phyloP scores from a whole-genome alignment of 2,888 invertebrate species.

The Digitonthophagus gazella region DNA sequence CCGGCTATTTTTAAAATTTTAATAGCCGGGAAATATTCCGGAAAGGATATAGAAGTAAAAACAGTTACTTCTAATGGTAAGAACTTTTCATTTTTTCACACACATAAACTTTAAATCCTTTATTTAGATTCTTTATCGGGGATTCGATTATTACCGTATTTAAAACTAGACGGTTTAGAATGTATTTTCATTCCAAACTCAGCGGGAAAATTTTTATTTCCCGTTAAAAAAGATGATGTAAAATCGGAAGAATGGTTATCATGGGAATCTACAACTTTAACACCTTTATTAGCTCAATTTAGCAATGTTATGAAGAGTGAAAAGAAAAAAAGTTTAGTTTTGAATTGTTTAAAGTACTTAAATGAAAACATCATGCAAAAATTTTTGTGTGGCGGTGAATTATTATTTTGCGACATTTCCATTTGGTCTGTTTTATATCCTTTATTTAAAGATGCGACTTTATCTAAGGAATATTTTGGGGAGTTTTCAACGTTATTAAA shows the following conservation, averaged over 20 bases:
- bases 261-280: slow-evolving; percentile 63
- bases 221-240: slow-evolving; percentile 44
- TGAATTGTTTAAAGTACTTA: slow-evolving; percentile 57
- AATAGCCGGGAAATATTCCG: slow-evolving; percentile 65
- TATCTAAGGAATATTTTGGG: slow-evolving; percentile 57
- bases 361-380: slow-evolving; percentile 48
- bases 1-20: slow-evolving; percentile 73
- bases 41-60: slow-evolving; percentile 59
- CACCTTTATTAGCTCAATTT: slow-evolving; percentile 58
- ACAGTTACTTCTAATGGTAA: slow-evolving; percentile 62
- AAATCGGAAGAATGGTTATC: slow-evolving; percentile 60
- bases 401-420: slow-evolving; percentile 68
- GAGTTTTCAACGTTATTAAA: slow-evolving; percentile 55
- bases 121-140: slow-evolving; percentile 47
- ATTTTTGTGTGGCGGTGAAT: slow-evolving; percentile 25
- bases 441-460: slow-evolving; percentile 57
- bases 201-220: slow-evolving; percentile 64
- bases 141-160: slow-evolving; percentile 63
- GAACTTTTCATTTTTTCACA: slow-evolving; percentile 35
- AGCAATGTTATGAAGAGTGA: slow-evolving; percentile 53
- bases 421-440: slow-evolving; percentile 75
- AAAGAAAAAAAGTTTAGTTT: slow-evolving; percentile 59
- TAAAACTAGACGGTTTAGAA: slow-evolving; percentile 61
- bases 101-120: not conserved
- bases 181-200: slow-evolving; percentile 72